These are phyloP conservation scores for Caenorhabditis angaria DNA, from an alignment of 2,888 invertebrate genomes.

Conservation along the genomic window DNA sequence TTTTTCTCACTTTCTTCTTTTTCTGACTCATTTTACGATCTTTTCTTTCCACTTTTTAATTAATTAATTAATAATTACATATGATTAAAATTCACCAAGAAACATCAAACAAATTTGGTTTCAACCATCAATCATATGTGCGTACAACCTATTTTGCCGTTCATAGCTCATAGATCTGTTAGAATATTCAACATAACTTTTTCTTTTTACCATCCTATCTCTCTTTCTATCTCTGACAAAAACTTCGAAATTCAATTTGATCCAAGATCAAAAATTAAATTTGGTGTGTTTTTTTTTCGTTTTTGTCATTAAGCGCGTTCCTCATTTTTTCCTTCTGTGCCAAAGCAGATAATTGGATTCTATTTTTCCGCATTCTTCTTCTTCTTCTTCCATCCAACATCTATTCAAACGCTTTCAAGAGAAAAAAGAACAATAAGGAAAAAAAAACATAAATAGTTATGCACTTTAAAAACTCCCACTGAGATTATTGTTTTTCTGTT, in stretches of 20 bases:
- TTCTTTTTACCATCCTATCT: not conserved
- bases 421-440: no score
- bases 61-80: no score
- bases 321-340: constrained; percentile 11
- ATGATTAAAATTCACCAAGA: not conserved
- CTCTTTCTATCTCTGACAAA: not conserved
- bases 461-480: no score
- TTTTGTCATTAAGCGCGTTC: constrained; percentile 10
- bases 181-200: not conserved
- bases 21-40: not conserved
- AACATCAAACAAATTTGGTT: not conserved
- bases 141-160: not conserved
- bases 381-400: no score
- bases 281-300: not conserved
- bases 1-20: not conserved
- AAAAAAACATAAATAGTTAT: no score
- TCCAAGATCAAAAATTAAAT: not conserved
- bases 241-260: not conserved
- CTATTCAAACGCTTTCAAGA: no score
- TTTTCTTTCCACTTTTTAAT: not conserved
- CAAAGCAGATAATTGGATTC: not conserved
- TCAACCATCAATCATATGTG: not conserved
- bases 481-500: no score
- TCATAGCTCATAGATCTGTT: not conserved
- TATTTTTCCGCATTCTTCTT: not conserved